A percentile compares a stretch with the other conserved stretches of the same genome.
phyloP scores from a whole-genome alignment of 2,113 vertebrate genomes.

The Serinus canaria region DNA sequence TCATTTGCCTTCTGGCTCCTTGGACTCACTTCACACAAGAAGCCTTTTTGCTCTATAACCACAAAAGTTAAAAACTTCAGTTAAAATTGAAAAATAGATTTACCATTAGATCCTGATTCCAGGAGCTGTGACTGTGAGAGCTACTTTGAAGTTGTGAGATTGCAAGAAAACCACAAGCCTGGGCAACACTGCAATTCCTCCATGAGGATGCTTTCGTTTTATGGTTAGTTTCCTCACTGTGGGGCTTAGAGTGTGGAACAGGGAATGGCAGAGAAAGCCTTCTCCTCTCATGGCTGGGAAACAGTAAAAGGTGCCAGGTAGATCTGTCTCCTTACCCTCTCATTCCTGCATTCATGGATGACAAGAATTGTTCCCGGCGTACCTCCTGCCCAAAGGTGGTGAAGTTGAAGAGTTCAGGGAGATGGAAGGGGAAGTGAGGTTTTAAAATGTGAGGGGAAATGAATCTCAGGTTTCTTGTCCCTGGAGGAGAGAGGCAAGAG shows the following conservation, averaged over 20 bases:
- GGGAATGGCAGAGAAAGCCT: background rate
- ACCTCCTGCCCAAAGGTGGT: background rate
- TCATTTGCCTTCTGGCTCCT: background rate
- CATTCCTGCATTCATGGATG: accelerated
- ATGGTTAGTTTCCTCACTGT: background rate
- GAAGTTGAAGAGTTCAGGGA: background rate
- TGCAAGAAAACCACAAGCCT: background rate
- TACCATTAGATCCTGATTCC: background rate
- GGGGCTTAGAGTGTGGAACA: background rate
- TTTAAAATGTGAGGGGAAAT: background rate
- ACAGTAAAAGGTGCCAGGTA: background rate
- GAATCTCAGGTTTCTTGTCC: background rate
- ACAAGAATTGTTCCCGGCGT: background rate
- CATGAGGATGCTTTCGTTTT: background rate
- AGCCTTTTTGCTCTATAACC: background rate
- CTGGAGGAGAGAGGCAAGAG: background rate
- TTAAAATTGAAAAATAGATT: background rate
- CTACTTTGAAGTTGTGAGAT: background rate
- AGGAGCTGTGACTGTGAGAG: background rate
- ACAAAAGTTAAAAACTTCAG: background rate
- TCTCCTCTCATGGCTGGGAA: background rate
- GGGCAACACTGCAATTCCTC: background rate
- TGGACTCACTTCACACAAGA: background rate
- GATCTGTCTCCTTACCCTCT: background rate
- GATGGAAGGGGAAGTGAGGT: background rate